A percentile compares a stretch with the other conserved stretches of the same genome.
Conservation (phyloP, 2,113 vertebrate genomes). For the Hydropotes inermis region DNA sequence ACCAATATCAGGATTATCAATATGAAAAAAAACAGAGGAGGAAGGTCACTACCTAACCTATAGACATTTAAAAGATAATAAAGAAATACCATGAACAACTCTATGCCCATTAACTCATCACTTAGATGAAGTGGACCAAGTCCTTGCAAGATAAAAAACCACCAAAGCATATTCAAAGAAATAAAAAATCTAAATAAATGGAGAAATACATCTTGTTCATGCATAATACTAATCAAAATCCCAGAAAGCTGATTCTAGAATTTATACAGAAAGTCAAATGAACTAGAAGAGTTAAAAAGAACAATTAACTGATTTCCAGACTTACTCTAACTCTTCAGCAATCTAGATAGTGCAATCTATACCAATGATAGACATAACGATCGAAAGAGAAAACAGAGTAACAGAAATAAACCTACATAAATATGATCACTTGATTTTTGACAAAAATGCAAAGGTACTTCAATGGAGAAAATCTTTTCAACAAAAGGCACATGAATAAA, state of each 20-base stretch:
- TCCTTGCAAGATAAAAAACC: background rate
- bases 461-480: background rate
- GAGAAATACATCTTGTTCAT: background rate
- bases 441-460: background rate
- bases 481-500: background rate
- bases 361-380: background rate
- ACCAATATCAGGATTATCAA: background rate
- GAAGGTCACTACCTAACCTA: background rate
- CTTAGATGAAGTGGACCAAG: background rate
- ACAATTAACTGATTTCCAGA: background rate
- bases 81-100: background rate
- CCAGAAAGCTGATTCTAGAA: background rate
- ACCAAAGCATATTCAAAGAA: background rate
- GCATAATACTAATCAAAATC: constrained; percentile 16
- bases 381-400: background rate
- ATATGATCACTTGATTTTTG: background rate
- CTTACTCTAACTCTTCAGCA: background rate
- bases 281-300: constrained; percentile 16
- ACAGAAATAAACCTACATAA: background rate
- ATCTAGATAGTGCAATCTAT: background rate
- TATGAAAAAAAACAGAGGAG: background rate
- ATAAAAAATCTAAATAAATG: background rate
- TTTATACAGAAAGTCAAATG: background rate
- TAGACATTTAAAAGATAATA: background rate
- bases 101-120: background rate